A percentile compares a stretch with the other conserved stretches of the same genome.
phyloP scores from a whole-genome alignment of 2,113 vertebrate genomes.

The Rhadina sibilatrix region DNA sequence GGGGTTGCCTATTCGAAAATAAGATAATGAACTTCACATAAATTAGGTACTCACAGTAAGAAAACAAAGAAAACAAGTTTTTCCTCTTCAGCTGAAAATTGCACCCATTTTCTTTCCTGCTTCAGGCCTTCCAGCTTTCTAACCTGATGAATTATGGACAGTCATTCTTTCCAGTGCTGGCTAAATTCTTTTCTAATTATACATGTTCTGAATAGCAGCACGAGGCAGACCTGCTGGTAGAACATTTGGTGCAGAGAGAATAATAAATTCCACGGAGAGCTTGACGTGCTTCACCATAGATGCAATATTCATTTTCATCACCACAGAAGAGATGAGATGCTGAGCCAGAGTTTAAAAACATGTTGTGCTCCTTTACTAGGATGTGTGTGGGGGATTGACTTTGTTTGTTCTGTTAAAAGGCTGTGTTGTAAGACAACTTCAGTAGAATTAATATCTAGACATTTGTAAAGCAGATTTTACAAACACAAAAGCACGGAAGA shows the following conservation, averaged over 20 bases:
- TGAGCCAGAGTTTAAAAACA: conserved; percentile 22
- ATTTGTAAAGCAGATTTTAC: conserved; percentile 8
- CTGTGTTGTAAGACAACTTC: background rate
- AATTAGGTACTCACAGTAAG: background rate
- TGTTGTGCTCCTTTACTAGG: background rate
- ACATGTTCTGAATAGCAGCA: conserved; percentile 44
- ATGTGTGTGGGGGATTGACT: background rate
- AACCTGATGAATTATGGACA: conserved; percentile 59
- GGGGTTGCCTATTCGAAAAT: background rate
- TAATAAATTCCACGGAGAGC: conserved; percentile 62
- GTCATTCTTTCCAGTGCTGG: conserved; percentile 21
- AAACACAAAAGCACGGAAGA: background rate
- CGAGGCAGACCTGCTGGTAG: conserved; percentile 32
- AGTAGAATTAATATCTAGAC: background rate
- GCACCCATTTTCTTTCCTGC: background rate
- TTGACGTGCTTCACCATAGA: conserved; percentile 42
- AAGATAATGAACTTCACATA: background rate
- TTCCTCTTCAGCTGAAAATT: background rate
- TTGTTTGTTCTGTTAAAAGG: background rate
- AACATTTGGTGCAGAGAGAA: conserved; percentile 54
- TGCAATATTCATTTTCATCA: conserved; percentile 52
- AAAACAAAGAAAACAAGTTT: background rate
- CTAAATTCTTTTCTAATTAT: conserved; percentile 68
- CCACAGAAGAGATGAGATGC: conserved; percentile 19
- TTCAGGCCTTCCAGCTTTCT: conserved; percentile 28